Percentiles rank a stretch among this genome's conserved stretches.
These are phyloP conservation scores for Micrasema longulum DNA, from an alignment of 1,140 invertebrate species.

Conservation along the genomic window DNA sequence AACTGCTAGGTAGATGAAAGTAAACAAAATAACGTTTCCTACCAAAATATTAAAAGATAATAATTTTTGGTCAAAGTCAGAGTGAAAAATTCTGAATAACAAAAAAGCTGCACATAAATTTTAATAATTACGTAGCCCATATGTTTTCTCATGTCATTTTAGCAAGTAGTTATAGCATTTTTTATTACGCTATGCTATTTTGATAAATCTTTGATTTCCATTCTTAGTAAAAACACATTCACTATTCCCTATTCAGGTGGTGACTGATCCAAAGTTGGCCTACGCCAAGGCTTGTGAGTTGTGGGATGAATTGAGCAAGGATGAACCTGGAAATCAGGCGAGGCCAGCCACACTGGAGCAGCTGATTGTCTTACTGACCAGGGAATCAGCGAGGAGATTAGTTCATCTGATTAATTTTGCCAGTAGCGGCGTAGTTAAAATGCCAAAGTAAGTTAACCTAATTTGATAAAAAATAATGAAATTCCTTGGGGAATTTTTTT, in stretches of 20 bases:
- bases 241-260: slow-evolving; percentile 75
- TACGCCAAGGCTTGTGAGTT: slow-evolving; percentile 77
- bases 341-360: slow-evolving; percentile 81
- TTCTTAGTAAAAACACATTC: no score
- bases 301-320: slow-evolving; percentile 76
- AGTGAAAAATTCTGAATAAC: no score
- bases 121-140: no score
- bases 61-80: no score
- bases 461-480: slow-evolving; percentile 1
- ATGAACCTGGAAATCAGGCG: slow-evolving; percentile 86
- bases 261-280: slow-evolving; percentile 81
- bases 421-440: slow-evolving; percentile 66
- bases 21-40: no score
- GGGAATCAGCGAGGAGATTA: slow-evolving; percentile 79
- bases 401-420: slow-evolving; percentile 83
- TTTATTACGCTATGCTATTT: no score
- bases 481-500: neutral
- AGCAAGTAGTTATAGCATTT: no score
- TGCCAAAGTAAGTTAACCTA: slow-evolving; percentile 68
- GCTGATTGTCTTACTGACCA: slow-evolving; percentile 76
- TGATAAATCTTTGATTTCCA: no score
- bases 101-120: no score
- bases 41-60: no score
- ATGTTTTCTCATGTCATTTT: no score
- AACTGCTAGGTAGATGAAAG: no score